A percentile compares a stretch with the other conserved stretches of the same genome.
Evolutionary conservation across 2,113 vertebrate genomes (phyloP).

Genomic region (Notiomystis cincta): DNA sequence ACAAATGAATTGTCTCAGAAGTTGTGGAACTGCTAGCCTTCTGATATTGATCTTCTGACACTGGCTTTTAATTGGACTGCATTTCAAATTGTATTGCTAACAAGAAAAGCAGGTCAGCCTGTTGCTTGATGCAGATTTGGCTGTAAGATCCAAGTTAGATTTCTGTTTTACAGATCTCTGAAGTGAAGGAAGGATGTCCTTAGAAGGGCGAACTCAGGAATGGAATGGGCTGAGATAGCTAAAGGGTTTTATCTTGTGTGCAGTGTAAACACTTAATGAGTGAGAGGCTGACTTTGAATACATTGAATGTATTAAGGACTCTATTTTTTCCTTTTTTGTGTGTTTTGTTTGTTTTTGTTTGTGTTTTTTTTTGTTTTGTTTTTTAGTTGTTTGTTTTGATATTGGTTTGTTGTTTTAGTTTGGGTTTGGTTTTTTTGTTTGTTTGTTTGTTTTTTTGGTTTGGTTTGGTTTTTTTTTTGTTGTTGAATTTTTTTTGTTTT

Average conservation of each 20-base stretch:
- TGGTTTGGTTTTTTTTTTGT: no score
- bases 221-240: neutral
- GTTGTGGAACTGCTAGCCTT: neutral
- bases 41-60: neutral
- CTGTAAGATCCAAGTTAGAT: neutral
- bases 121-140: neutral
- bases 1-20: neutral
- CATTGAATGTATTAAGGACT: neutral
- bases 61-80: neutral
- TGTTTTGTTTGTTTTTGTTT: no score
- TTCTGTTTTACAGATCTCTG: neutral
- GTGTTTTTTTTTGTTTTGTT: neutral
- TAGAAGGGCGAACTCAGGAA: neutral
- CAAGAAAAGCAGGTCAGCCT: neutral
- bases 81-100: neutral
- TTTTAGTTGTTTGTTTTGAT: neutral
- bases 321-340: neutral
- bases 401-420: no score
- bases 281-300: neutral
- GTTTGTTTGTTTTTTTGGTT: no score
- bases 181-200: neutral
- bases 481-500: neutral
- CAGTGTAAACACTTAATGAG: neutral
- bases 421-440: no score
- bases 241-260: neutral